Evolutionary conservation across 2,113 vertebrate species (phyloP).

Genomic region (Macaca mulatta): DNA sequence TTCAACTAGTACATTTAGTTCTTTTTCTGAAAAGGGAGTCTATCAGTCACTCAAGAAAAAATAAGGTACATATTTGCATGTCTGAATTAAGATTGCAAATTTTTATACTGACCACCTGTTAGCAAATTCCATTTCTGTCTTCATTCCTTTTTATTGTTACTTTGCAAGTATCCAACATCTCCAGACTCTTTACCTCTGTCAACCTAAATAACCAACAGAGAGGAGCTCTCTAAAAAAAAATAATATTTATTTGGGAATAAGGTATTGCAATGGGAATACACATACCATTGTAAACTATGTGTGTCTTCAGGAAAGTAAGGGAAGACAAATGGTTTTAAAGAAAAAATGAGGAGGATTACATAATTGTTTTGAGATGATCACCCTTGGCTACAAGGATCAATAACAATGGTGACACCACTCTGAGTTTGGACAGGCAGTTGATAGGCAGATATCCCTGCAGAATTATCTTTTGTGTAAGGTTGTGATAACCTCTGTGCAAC

Average conservation of each 20-base stretch:
- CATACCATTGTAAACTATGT: neutral
- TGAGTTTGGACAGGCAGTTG: neutral
- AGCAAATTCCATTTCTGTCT: neutral
- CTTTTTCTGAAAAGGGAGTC: neutral
- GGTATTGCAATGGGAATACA: neutral
- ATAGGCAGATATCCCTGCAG: neutral
- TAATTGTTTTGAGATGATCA: neutral
- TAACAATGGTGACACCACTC: neutral
- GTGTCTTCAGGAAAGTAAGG: neutral
- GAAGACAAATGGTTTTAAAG: neutral
- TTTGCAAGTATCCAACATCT: neutral
- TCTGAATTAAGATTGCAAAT: neutral
- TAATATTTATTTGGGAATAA: neutral
- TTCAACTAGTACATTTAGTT: neutral
- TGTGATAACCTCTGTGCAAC: neutral
- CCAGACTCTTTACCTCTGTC: neutral
- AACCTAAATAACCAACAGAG: neutral
- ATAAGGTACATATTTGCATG: neutral
- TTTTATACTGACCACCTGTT: neutral
- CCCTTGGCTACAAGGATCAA: neutral
- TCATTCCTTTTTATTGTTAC: neutral
- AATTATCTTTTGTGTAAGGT: neutral
- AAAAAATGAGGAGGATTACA: neutral
- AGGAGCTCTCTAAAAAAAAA: neutral
- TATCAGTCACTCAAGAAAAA: neutral